These are phyloP conservation scores for Elanoides forficatus DNA, from an alignment of 2,113 vertebrate species.

Conservation along the genomic window DNA sequence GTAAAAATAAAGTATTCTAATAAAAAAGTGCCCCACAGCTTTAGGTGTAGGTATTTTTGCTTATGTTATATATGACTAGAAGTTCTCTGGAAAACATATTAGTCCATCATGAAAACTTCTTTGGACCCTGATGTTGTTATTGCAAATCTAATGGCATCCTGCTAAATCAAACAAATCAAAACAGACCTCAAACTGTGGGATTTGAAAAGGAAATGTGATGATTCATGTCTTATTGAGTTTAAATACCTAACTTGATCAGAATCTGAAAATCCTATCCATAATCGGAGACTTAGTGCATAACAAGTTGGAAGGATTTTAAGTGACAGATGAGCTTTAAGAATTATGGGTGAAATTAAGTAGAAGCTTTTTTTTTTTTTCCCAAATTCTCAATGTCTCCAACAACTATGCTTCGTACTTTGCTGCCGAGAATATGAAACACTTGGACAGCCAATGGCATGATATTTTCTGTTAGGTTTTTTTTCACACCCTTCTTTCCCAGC, in stretches of 20 bases:
- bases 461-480: slow-evolving; percentile 39
- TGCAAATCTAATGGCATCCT: neutral
- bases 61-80: neutral
- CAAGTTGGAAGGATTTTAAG: slow-evolving; percentile 19
- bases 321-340: slow-evolving; percentile 21
- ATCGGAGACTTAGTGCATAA: neutral
- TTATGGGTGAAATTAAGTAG: slow-evolving; percentile 13
- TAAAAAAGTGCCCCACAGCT: neutral
- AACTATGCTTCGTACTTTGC: neutral
- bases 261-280: neutral
- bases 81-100: neutral
- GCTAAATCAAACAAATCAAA: slow-evolving; percentile 40
- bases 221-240: neutral
- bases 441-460: neutral
- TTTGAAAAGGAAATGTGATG: neutral
- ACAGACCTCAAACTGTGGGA: neutral
- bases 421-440: slow-evolving; percentile 37
- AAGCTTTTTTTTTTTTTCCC: neutral
- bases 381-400: slow-evolving; percentile 5
- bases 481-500: slow-evolving; percentile 67
- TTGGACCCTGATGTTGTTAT: neutral
- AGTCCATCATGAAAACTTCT: neutral
- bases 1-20: neutral
- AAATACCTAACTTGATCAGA: neutral
- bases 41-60: neutral